Evolutionary conservation across 2,888 invertebrate genomes (phyloP), one percentile per base, ranked within the genome.

Genomic region (Acleris emargana): DNA sequence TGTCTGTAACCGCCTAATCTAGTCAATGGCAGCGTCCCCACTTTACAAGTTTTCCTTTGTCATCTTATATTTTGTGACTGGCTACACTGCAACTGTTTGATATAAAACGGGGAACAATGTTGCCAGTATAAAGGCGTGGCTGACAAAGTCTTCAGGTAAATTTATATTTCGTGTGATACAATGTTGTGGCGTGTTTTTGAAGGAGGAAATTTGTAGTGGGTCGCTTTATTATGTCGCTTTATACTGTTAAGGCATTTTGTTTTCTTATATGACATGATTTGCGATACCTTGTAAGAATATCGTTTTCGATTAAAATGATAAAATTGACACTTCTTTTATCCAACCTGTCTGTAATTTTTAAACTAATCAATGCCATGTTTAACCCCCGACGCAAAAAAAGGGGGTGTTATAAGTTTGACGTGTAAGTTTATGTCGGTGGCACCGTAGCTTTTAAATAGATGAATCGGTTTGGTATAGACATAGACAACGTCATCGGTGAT

Each of bases 11-110:
- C 18, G 32, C 51, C 22, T 51, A 32, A 57, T 66, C 59, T 53
- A 18, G 32, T 38, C 57, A 60, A 64, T 59, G 43, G 47, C 43
- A 38, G 20, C 58, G 60, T 61, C 32, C 32, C 18, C 57, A 47
- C 61, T 66, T 55, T 25, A 61, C 45, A 66, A 67, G 64, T 64
- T 70, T 64, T 61, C 55, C 63, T 71, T 70, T 72, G 71, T 72
- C 62, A 61, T 51, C 67, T 58, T 59, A 53, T 60, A 68, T 62
- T 71, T 64, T 62, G 66, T 54, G 22, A 45, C 55, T 17, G 51
- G 57, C 57, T 57, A 61, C 55, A 57, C 18, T 64, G 61, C 51
- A 60, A 55, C 64, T 57, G 57, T 51, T 66, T 57, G 51, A 57
- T 38, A 42, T 55, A 66, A 66, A 43, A 57, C 43, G 60, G 50